These are phyloP conservation scores for Rhizomys pruinosus DNA, from an alignment of 2,113 vertebrate species.

Conservation along the genomic window DNA sequence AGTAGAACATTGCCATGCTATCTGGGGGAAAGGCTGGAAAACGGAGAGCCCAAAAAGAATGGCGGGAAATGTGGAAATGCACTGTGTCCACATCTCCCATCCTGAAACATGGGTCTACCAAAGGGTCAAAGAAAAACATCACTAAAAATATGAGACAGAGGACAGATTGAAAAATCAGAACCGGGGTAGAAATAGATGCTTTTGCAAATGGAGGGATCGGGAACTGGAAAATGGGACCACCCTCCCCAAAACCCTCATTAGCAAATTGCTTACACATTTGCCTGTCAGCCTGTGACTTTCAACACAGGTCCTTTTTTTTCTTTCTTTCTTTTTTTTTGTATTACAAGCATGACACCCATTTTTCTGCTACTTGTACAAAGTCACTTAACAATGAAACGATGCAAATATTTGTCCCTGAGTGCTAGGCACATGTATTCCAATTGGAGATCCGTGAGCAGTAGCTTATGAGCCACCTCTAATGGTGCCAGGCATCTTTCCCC, in stretches of 20 bases:
- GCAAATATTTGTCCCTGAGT: constrained; percentile 81
- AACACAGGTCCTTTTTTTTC: constrained; percentile 35
- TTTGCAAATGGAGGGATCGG: neutral
- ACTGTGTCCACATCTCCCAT: neutral
- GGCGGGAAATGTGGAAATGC: neutral
- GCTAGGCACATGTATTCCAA: constrained; percentile 77
- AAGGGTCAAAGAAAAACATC: constrained; percentile 26
- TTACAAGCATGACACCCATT: constrained; percentile 64
- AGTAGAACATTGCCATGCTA: neutral
- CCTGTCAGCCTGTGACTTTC: neutral
- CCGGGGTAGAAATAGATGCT: neutral
- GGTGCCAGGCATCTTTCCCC: constrained; percentile 68
- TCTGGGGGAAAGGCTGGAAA: neutral
- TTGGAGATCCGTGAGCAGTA: constrained; percentile 55
- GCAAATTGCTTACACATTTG: neutral
- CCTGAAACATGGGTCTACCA: neutral
- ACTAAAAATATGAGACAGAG: neutral
- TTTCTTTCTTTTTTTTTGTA: too few relatives aligned
- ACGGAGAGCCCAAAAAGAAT: neutral
- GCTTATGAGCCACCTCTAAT: constrained; percentile 74
- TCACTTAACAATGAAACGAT: constrained; percentile 68
- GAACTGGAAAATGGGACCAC: neutral
- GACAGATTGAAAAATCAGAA: neutral
- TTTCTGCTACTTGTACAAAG: constrained; percentile 68
- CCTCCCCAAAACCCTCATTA: neutral